phyloP scores from a whole-genome alignment of 2,797 vertebrate species.

The Eupleurogrammus muticus region DNA sequence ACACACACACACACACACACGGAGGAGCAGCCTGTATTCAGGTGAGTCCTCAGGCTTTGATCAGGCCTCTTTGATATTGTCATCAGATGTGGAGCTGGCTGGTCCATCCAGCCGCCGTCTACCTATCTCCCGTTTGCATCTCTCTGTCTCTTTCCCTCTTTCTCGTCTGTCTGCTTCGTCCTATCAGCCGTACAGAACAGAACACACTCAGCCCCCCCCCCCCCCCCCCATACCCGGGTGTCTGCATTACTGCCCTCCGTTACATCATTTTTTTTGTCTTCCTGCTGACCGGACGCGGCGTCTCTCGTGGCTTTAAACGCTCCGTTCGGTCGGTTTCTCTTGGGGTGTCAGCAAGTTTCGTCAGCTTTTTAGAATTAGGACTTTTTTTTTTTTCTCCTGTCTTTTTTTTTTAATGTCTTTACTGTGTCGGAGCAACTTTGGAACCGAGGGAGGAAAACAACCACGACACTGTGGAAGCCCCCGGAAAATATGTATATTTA shows the following conservation, averaged over 20 bases:
- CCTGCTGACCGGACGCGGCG: conserved; percentile 8
- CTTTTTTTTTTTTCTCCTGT: too few relatives aligned
- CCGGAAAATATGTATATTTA: too few relatives aligned
- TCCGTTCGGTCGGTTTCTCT: conserved; percentile 22
- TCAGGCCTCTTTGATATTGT: conserved; percentile 79
- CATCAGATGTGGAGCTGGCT: conserved; percentile 64
- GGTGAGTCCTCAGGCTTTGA: conserved; percentile 78
- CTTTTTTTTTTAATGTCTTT: neutral
- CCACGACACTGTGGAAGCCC: neutral
- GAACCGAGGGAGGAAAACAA: conserved; percentile 12
- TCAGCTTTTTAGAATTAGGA: conserved; percentile 31
- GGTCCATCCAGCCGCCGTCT: conserved; percentile 61
- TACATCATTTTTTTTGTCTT: conserved; percentile 20
- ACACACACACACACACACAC: conserved; percentile 18
- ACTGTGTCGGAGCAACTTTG: neutral
- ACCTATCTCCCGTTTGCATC: conserved; percentile 34
- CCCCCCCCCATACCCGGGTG: neutral
- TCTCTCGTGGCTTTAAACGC: neutral
- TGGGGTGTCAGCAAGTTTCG: conserved; percentile 29
- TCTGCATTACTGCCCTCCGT: conserved; percentile 3
- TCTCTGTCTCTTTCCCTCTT: conserved; percentile 52
- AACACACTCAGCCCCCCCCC: neutral
- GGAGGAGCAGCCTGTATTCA: conserved; percentile 64
- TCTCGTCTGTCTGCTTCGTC: conserved; percentile 20
- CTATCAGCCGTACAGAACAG: conserved; percentile 26